These are phyloP conservation scores for Aphelocoma californica DNA, from an alignment of 2,797 vertebrate genomes.

Conservation along the genomic window DNA sequence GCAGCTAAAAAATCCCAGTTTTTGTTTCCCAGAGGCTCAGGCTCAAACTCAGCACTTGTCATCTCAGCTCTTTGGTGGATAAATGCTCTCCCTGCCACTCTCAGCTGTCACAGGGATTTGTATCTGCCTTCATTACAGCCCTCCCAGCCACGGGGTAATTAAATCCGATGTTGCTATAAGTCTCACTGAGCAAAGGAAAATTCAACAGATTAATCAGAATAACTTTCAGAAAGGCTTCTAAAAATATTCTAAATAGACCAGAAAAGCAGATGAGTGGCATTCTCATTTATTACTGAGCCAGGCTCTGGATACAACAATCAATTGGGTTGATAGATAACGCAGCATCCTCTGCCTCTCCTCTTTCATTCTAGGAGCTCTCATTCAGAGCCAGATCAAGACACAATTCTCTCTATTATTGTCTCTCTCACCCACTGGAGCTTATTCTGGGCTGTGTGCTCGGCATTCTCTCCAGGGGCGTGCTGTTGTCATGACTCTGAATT, in stretches of 20 bases:
- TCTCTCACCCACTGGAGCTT: background rate
- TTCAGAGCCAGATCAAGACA: conserved; percentile 24
- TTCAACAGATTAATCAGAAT: conserved; percentile 50
- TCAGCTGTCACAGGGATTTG: conserved; percentile 45
- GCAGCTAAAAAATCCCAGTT: background rate
- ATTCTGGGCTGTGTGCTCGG: conserved; percentile 11
- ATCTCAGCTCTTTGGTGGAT: background rate
- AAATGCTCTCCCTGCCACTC: conserved; percentile 25
- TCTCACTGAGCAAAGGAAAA: conserved; percentile 30
- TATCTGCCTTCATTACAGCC: conserved; percentile 20
- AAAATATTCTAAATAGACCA: conserved; percentile 58
- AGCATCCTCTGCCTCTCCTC: background rate
- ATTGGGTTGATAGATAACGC: conserved; percentile 30
- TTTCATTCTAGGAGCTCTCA: background rate
- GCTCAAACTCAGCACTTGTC: background rate
- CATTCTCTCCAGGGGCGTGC: background rate
- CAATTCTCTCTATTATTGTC: background rate
- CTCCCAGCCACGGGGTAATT: conserved; percentile 54
- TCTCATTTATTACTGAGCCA: conserved; percentile 32
- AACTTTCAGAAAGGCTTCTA: conserved; percentile 18
- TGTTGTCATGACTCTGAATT: conserved; percentile 1
- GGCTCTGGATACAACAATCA: conserved; percentile 35
- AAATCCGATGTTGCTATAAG: conserved; percentile 29
- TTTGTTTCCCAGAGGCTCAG: background rate
- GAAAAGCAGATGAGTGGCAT: conserved; percentile 41